Base-by-base conservation (phyloP, 2,113 vertebrate species). In the Felis chaus region DNA sequence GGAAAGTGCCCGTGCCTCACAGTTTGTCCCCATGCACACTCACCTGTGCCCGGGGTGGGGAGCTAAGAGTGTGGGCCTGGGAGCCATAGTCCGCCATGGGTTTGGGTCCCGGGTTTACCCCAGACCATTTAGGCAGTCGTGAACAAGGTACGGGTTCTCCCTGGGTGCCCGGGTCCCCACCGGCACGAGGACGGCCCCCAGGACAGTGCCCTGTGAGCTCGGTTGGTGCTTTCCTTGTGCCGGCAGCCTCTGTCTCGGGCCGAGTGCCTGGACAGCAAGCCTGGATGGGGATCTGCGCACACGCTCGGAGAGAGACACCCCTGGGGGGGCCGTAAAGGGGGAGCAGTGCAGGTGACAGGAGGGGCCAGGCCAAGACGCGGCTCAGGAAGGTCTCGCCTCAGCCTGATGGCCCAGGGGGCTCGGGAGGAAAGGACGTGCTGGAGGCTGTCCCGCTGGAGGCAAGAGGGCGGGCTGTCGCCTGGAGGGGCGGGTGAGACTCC, bases 11-110 rank as follows among this genome's bases (percentile, higher is more conserved):
- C 48, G 18, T 1, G 3, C 31, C 45, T 21, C 10, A 14, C 33
- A 1, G 48, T 4, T 0, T 6, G 7, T 21, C 4, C 53, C 5
- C 3, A 0, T 16, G 7, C 0, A 0, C 16, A n/a, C 63, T 50
- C 25, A 1, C 21, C 11, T 7, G 3, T 10, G 1, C 19, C n/a
- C 23, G 1, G 82, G 45, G 45, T 45, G 45, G 0, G 5, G 4
- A 19, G 41, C 23, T 23, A 12, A 91, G 66, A 55, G 21, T 13
- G 0, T 29, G 57, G 19, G 9, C 29, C 57, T 45, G n/a, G 48
- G 50, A 50, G 19, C 63, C 19, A 39, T 55, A 73, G 19, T 23
- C 29, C 33, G 18, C 39, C 55, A 8, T 23, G 21, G 5, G 15
- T 9, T 61, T 36, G 71, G 82, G 57, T 76, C 29, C 23, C 29